phyloP scores from a whole-genome alignment of 1,140 invertebrate species.

The Diorhabda elongata region DNA sequence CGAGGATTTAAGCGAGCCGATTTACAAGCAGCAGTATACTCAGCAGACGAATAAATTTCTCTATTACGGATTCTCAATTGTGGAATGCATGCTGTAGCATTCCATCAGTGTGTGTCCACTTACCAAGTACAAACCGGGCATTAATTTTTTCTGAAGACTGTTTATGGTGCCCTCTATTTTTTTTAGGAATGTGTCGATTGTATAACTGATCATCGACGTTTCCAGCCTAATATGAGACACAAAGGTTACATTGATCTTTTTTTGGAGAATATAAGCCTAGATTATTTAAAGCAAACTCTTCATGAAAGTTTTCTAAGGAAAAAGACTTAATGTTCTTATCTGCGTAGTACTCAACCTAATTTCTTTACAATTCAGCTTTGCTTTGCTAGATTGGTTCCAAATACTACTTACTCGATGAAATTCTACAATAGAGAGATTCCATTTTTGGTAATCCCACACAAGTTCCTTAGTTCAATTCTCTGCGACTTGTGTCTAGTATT shows the following conservation, averaged over 20 bases:
- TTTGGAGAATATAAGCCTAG: constrained; percentile 19
- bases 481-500: constrained; percentile 5
- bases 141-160: constrained; percentile 18
- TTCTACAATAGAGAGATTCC: constrained; percentile 12
- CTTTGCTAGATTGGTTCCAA: constrained; percentile 10
- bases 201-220: constrained; percentile 20
- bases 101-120: constrained; percentile 45
- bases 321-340: constrained; percentile 4
- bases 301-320: constrained; percentile 6
- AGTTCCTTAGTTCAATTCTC: not conserved
- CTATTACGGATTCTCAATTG: constrained; percentile 26
- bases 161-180: constrained; percentile 19
- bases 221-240: constrained; percentile 13
- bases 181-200: constrained; percentile 11
- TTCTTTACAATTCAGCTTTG: constrained; percentile 6
- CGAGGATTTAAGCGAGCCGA: constrained; percentile 9
- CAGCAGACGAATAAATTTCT: constrained; percentile 12
- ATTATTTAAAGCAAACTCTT: constrained; percentile 11
- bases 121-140: constrained; percentile 22
- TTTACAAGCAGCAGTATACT: constrained; percentile 10
- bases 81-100: constrained; percentile 35
- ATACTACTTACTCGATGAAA: not conserved
- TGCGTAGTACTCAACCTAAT: not conserved
- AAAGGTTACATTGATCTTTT: constrained; percentile 25
- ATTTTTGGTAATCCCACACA: constrained; percentile 8